Base-by-base conservation (phyloP, 1,140 invertebrate species). In the Rhopalosiphum padi region DNA sequence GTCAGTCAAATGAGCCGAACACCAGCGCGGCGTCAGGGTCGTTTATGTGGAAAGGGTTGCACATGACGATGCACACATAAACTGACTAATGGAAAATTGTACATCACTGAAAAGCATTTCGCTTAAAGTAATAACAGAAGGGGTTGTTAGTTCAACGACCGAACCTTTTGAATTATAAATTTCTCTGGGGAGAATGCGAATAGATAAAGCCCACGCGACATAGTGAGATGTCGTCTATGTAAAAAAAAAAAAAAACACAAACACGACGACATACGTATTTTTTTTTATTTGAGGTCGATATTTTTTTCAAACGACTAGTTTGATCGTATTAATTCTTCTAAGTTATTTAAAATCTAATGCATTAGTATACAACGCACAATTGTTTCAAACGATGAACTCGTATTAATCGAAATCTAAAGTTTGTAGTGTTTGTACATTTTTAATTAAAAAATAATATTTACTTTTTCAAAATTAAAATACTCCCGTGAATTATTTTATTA, bases 131-230 rank as follows among this genome's bases (percentile, higher is more conserved):
- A 35, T 87, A 48, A 89, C 35, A 37, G 53, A 53, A 37, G 48
- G 48, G 48, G 46, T 37, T 53, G 87, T 53, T 53, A 37, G 87
- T 89, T 89, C 87, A 88, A 89, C 3, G 87, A 89, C 87, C 48
- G 88, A 55, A 89, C 88, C 88, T 53, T 89, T 89, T 89, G 88
- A 89, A 89, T 89, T 15, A 89, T 55, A 41, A 41, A 89, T 55
- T 53, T 55, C 88, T 55, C 48, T 51, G 21, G 86, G 43, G 43
- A 87, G 30, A 87, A 87, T 85, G 22, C 37, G 23, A 85, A 85
- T 85, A 85, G 83, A 41, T 23, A 37, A 85, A 41, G 43, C 37
- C 2, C 37, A 77, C 60, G 83, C 83, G 1, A 41, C 23, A 41
- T 25, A 85, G 37, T 43, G 83, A 85, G 22, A 85, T 43, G 83